These are phyloP conservation scores for human (Homo sapiens) DNA, from an alignment of 2,113 vertebrate genomes.

Conservation along the genomic window DNA sequence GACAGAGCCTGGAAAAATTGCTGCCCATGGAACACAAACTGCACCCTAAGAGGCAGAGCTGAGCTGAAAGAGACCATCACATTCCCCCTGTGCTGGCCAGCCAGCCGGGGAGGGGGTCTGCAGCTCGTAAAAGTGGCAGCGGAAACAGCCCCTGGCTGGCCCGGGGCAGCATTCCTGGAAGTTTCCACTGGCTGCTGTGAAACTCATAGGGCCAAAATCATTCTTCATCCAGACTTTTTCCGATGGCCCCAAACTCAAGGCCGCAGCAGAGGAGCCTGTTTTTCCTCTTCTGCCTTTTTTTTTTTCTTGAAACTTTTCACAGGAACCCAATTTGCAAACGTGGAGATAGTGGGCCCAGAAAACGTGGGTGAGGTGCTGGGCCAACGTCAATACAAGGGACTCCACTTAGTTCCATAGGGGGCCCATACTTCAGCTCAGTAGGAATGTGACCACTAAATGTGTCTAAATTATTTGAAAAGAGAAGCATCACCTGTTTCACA, in stretches of 20 bases:
- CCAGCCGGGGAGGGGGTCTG: not conserved
- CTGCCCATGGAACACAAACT: not conserved
- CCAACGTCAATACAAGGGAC: not conserved
- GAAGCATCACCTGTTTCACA: not conserved
- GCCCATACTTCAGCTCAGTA: not conserved
- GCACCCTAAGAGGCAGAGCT: not conserved
- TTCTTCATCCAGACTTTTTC: conserved; percentile 50
- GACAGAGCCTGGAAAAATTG: not conserved
- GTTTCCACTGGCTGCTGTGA: conserved; percentile 69
- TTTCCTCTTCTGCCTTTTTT: not conserved
- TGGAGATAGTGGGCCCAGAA: not conserved
- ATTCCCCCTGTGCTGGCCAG: not conserved
- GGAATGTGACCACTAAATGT: not conserved
- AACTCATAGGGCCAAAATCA: not conserved
- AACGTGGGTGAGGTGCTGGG: not conserved
- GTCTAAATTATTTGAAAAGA: not conserved
- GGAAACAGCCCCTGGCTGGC: conserved; percentile 65
- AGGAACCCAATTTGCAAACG: not conserved
- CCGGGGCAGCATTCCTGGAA: conserved; percentile 64
- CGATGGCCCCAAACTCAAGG: not conserved
- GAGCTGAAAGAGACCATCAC: not conserved
- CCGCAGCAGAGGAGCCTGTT: not conserved
- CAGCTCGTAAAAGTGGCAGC: not conserved
- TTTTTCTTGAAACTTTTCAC: not conserved
- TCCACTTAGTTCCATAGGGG: not conserved